phyloP scores from a whole-genome alignment of 2,888 invertebrate species.

The Phlogophora meticulosa region DNA sequence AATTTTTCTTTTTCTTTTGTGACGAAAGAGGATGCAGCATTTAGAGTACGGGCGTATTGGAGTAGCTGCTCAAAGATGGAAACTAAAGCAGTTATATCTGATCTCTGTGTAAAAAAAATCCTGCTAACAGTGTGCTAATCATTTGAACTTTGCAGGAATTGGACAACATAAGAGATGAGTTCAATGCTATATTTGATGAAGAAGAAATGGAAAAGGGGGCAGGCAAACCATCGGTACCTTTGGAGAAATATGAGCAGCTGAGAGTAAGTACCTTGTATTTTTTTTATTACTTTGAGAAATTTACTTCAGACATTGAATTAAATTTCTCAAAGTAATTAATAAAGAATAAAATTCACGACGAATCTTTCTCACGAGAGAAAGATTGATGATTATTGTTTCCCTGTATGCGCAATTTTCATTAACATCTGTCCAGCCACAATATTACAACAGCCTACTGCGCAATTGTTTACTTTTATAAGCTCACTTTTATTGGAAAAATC shows the following conservation, averaged over 20 bases:
- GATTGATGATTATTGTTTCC: too few species aligned
- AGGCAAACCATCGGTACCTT: constrained; percentile 73
- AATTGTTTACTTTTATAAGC: too few species aligned
- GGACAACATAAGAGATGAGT: constrained; percentile 84
- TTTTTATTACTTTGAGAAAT: too few species aligned
- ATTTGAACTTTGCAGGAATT: constrained; percentile 78
- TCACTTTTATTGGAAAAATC: too few species aligned
- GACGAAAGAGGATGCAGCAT: not conserved
- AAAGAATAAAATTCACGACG: too few species aligned
- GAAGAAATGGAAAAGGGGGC: constrained; percentile 79
- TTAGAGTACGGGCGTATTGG: not conserved
- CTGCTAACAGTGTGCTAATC: constrained; percentile 9
- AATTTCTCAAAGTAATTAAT: too few species aligned
- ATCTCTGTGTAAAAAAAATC: not conserved
- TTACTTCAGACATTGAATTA: too few species aligned
- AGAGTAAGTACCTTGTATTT: constrained; percentile 69
- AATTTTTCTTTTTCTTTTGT: constrained; percentile 23
- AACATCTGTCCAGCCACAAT: too few species aligned
- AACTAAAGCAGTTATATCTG: not conserved
- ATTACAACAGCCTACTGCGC: too few species aligned
- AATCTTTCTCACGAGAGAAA: too few species aligned
- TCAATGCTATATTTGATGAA: constrained; percentile 79
- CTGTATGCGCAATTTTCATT: too few species aligned
- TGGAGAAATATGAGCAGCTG: constrained; percentile 82
- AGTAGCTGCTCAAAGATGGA: not conserved